Percentiles rank a stretch among this genome's conserved stretches.
Evolutionary conservation across 2,888 invertebrate genomes (phyloP).

Genomic region (Mycalesis mineus): DNA sequence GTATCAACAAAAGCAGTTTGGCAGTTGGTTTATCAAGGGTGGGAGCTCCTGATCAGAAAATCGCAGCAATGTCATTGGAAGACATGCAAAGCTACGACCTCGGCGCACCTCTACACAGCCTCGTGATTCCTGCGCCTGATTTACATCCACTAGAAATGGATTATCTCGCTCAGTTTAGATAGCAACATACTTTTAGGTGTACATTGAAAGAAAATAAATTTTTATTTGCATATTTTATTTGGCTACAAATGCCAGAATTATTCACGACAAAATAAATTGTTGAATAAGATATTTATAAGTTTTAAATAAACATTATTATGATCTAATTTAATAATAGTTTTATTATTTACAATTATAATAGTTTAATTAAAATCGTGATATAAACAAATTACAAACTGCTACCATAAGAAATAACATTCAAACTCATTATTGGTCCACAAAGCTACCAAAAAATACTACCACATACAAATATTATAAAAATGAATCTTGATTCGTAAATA

Average conservation of each 20-base stretch:
- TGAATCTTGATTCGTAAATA: slow-evolving; percentile 66
- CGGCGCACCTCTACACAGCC: slow-evolving; percentile 95
- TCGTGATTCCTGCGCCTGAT: slow-evolving; percentile 89
- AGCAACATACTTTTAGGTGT: slow-evolving; percentile 18
- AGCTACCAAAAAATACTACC: slow-evolving; percentile 70
- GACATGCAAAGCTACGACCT: slow-evolving; percentile 86
- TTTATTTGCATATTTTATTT: slow-evolving; percentile 27
- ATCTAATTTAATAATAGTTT: slow-evolving; percentile 63
- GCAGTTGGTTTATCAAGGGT: slow-evolving; percentile 95
- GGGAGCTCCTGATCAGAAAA: slow-evolving; percentile 89
- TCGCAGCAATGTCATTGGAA: slow-evolving; percentile 84
- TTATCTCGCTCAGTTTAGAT: slow-evolving; percentile 85
- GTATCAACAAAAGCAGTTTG: slow-evolving; percentile 76
- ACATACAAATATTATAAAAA: slow-evolving; percentile 54
- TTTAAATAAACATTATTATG: slow-evolving; percentile 45
- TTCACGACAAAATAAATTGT: slow-evolving; percentile 30
- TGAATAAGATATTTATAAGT: slow-evolving; percentile 31
- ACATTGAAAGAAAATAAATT: slow-evolving; percentile 23
- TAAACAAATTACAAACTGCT: slow-evolving; percentile 70
- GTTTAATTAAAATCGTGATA: slow-evolving; percentile 59
- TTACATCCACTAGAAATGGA: slow-evolving; percentile 95
- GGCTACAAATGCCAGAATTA: slow-evolving; percentile 31
- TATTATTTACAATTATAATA: slow-evolving; percentile 74
- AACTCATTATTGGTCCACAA: slow-evolving; percentile 74
- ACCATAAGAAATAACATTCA: slow-evolving; percentile 65